Percentiles rank a stretch among this genome's conserved stretches.
Conservation (phyloP, 2,797 vertebrate genomes). For the Helostoma temminkii region DNA sequence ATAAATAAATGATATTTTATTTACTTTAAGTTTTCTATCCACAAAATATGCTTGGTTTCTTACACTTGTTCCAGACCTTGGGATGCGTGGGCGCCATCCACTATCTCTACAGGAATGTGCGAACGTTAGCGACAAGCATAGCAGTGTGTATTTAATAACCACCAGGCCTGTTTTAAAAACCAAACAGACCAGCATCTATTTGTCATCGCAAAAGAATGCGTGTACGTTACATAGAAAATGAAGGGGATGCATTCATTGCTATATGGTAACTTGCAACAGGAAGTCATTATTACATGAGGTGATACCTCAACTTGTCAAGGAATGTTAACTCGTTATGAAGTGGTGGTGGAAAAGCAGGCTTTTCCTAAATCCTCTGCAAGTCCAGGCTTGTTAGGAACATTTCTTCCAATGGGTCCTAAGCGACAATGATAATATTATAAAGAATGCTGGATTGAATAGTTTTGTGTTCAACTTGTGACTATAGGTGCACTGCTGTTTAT, state of each 20-base stretch:
- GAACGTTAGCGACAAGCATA: conserved; percentile 68
- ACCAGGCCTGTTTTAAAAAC: conserved; percentile 77
- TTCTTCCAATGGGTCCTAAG: conserved; percentile 52
- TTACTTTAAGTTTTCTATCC: neutral
- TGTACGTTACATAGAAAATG: conserved; percentile 73
- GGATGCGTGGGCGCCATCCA: conserved; percentile 62
- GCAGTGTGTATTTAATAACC: conserved; percentile 60
- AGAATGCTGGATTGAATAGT: conserved; percentile 45
- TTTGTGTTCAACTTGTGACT: conserved; percentile 11
- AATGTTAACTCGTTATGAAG: conserved; percentile 76
- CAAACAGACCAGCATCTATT: conserved; percentile 69
- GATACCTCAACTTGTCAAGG: conserved; percentile 64
- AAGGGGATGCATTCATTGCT: conserved; percentile 52
- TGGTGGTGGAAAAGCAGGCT: conserved; percentile 74
- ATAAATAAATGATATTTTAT: neutral
- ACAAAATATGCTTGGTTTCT: neutral
- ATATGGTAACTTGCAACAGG: conserved; percentile 48
- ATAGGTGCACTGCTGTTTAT: conserved; percentile 11
- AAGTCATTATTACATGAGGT: conserved; percentile 59
- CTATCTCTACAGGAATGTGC: conserved; percentile 66
- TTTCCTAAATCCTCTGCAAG: conserved; percentile 78
- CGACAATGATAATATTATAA: conserved; percentile 74
- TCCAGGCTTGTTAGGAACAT: conserved; percentile 65
- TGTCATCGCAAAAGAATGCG: conserved; percentile 78
- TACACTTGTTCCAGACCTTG: neutral